Base-by-base conservation (phyloP, 2,797 vertebrate genomes). In the Meriones psammophilus region DNA sequence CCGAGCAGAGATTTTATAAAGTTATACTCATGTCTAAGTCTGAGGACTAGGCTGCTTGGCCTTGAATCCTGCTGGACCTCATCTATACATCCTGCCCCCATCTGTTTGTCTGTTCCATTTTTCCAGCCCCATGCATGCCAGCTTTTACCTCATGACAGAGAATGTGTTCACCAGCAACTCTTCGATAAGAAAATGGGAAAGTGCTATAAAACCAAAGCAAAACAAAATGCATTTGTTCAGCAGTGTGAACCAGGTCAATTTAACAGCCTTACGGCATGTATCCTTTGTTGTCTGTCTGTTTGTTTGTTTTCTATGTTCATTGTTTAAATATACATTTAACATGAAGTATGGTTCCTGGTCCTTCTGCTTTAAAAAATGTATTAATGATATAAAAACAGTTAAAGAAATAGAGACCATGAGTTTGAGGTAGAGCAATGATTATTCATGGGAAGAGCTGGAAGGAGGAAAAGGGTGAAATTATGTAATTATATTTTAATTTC, bases 281-380 rank as follows among this genome's bases (percentile, higher is more conserved):
- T 14, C 14, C 24, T 1, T 50, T 50, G 50, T 10, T 50, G 50
- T 50, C 10, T 50, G 50, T 50, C 10, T 50, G 50, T 50, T 50
- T 50, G 50, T 50, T 50, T 50, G 9, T 50, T 69, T 42, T 73
- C 39, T 62, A 50, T 26, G 77, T 93, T 68, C 50, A 68, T 62
- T 88, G 33, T n/a, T 10, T 91, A 80, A 5, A 54, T 71, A 84
- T 14, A 46, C 39, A 60, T 39, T 78, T 30, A 93, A 83, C 13
- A 71, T 74, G 58, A 94, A 73, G 20, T 24, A 58, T 36, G 56
- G 7, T 50, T 50, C 58, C 54, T 60, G 39, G 7, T n/a, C 79
- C 85, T 95, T 88, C 14, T 92, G 74, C 33, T 88, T 94, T 74
- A 92, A 92, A 93, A 50, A 79, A n/a, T 84, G 3, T 68, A n/a